phyloP scores from a whole-genome alignment of 2,888 invertebrate genomes.

The Xylocampa areola region DNA sequence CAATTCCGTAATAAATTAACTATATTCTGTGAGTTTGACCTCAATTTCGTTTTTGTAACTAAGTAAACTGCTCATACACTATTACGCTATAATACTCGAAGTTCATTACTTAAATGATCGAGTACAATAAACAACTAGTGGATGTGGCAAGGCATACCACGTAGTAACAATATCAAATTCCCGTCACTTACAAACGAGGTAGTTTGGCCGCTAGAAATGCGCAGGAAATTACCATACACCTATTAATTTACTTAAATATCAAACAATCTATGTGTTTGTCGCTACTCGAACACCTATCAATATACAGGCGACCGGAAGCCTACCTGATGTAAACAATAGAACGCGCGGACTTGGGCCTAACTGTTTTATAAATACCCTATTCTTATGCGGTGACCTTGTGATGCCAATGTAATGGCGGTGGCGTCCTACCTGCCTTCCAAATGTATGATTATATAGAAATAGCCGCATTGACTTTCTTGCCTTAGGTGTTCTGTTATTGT shows the following conservation, averaged over 20 bases:
- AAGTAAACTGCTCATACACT: background rate
- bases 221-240: conserved; percentile 25
- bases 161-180: background rate
- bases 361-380: conserved; percentile 58
- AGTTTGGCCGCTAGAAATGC: background rate
- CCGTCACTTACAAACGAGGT: conserved; percentile 3
- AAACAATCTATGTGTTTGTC: conserved; percentile 29
- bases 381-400: conserved; percentile 56
- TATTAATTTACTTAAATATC: conserved; percentile 35
- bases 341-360: conserved; percentile 43
- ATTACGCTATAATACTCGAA: background rate
- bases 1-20: conserved; percentile 9
- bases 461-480: background rate
- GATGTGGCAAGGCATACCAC: background rate
- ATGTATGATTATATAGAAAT: conserved; percentile 15
- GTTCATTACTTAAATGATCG: background rate
- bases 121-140: background rate
- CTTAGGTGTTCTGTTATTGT: background rate
- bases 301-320: conserved; percentile 51
- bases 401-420: conserved; percentile 35
- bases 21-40: conserved; percentile 2
- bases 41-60: conserved; percentile 5
- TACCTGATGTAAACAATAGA: conserved; percentile 60
- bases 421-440: conserved; percentile 43
- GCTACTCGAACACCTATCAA: conserved; percentile 25